Evolutionary conservation across 1,140 invertebrate species (phyloP).

Genomic region (Rhyacophila brunnea): DNA sequence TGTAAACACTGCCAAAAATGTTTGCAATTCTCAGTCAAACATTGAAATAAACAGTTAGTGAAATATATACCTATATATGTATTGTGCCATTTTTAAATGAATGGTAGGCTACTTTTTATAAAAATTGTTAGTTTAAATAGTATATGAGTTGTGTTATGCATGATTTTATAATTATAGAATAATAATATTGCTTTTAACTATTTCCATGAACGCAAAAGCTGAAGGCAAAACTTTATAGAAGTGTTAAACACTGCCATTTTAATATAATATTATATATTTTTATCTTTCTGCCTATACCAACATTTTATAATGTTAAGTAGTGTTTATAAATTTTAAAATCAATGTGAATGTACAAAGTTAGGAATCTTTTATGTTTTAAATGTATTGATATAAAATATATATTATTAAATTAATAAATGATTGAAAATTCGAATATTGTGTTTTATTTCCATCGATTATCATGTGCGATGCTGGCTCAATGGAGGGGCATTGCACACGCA

Average conservation of each 20-base stretch:
- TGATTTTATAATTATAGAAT: not conserved
- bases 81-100: no score
- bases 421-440: constrained; percentile 9
- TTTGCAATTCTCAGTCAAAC: no score
- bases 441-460: no score
- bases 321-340: constrained; percentile 9
- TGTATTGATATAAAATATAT: constrained; percentile 18
- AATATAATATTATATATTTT: not conserved
- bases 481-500: no score
- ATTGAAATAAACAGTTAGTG: no score
- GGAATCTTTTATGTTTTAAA: constrained; percentile 9
- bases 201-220: no score
- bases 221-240: not conserved
- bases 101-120: no score
- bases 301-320: not conserved
- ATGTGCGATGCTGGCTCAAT: no score
- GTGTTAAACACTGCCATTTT: constrained; percentile 18
- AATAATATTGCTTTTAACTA: not conserved
- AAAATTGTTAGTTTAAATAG: not conserved
- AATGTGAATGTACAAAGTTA: constrained; percentile 20
- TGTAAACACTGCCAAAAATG: no score
- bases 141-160: not conserved
- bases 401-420: constrained; percentile 8
- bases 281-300: not conserved
- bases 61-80: no score